Evolutionary conservation across 2,888 invertebrate species (phyloP).

Genomic region (Tinea semifulvella): DNA sequence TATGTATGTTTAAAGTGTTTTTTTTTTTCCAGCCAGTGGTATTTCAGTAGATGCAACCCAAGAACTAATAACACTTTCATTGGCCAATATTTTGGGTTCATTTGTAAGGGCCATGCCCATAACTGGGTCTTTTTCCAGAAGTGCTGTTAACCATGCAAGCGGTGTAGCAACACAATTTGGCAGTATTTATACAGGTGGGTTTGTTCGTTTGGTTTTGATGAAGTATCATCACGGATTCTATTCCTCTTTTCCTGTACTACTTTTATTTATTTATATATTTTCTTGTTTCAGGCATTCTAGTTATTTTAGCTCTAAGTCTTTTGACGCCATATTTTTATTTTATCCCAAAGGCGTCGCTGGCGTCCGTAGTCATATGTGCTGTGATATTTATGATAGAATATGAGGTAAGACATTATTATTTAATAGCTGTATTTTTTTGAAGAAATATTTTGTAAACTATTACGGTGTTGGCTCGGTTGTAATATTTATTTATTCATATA

Average conservation of each 20-base stretch:
- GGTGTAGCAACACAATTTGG: slow-evolving; percentile 91
- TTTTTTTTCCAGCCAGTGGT: slow-evolving; percentile 73
- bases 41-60: slow-evolving; percentile 88
- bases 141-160: slow-evolving; percentile 95
- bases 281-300: slow-evolving; percentile 71
- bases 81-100: slow-evolving; percentile 86
- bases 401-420: slow-evolving; percentile 55
- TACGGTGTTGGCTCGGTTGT: background rate
- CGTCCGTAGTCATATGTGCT: slow-evolving; percentile 93
- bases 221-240: background rate
- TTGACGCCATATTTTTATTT: slow-evolving; percentile 90
- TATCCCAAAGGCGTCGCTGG: slow-evolving; percentile 88
- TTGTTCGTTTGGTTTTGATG: background rate
- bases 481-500: background rate
- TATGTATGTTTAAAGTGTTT: slow-evolving; percentile 9
- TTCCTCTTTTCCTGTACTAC: background rate
- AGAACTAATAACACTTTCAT: slow-evolving; percentile 85
- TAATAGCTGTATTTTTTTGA: background rate
- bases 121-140: slow-evolving; percentile 87
- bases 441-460: background rate
- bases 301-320: slow-evolving; percentile 83
- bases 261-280: background rate
- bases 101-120: slow-evolving; percentile 93
- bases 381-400: slow-evolving; percentile 96
- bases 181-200: slow-evolving; percentile 79